Evolutionary conservation across 2,888 invertebrate genomes (phyloP).

Genomic region (Luffia ferchaultella): DNA sequence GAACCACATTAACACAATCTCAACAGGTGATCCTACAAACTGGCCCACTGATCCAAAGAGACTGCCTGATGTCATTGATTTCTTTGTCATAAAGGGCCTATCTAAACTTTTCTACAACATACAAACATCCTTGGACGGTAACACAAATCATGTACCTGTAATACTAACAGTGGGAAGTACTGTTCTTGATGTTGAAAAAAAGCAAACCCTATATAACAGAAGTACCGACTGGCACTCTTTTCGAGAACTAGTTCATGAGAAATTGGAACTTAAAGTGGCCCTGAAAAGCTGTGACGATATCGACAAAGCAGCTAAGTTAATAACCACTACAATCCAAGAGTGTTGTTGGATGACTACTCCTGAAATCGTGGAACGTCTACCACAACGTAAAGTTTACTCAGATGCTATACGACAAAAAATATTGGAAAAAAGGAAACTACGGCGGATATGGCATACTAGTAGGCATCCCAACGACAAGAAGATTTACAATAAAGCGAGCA

Average conservation of each 20-base stretch:
- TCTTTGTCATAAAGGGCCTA: slow-evolving; percentile 5
- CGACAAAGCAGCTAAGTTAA: slow-evolving; percentile 2
- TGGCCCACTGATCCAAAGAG: slow-evolving; percentile 14
- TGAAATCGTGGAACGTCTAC: too few species aligned
- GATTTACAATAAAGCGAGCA: slow-evolving; percentile 7
- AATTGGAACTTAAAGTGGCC: slow-evolving; percentile 7
- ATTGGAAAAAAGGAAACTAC: too few species aligned
- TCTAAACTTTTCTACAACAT: too few species aligned
- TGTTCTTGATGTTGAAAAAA: neutral
- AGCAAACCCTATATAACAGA: slow-evolving; percentile 10
- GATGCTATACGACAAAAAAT: slow-evolving; percentile 9
- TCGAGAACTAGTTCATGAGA: slow-evolving; percentile 7
- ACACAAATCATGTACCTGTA: too few species aligned
- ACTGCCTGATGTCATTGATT: slow-evolving; percentile 13
- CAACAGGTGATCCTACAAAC: slow-evolving; percentile 16
- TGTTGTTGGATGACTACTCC: too few species aligned
- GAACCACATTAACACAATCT: slow-evolving; percentile 9
- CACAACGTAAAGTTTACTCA: too few species aligned
- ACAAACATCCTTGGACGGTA: too few species aligned
- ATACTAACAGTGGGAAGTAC: slow-evolving; percentile 13
- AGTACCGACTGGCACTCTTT: slow-evolving; percentile 15
- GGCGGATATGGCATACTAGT: too few species aligned
- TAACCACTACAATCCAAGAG: slow-evolving; percentile 6
- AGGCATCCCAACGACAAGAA: slow-evolving; percentile 12
- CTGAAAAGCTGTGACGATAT: slow-evolving; percentile 11